Base-by-base conservation (phyloP, 2,888 invertebrate genomes). In the Epistrophe grossulariae region DNA sequence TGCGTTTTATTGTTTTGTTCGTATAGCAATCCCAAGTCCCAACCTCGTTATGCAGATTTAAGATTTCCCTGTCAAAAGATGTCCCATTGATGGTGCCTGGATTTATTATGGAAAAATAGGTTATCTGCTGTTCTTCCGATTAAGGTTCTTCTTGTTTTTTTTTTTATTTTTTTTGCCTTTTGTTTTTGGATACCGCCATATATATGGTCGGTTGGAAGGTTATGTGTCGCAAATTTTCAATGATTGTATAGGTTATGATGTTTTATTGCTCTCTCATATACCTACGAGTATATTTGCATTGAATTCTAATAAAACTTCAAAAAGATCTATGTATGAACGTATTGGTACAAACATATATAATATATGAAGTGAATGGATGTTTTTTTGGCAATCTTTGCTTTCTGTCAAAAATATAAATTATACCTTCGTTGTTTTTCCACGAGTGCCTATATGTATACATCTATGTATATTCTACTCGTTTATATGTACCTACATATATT, bases 1-100 rank as follows among this genome's bases (percentile, higher is more conserved):
- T 81, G 81, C 81, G 81, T 85, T 85, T 85, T 85, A 82, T 85
- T 78, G 82, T 74, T 24, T 71, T 78, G 78, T 64, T 78, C 59
- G 78, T 85, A n/a, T n/a, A 70, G 71, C 78, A 81, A 62, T 43
- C 40, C 40, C 40, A 60, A 78, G 73, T 73, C 38, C 19, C 60
- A 62, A 78, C 78, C 73, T 85, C 78, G 81, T 85, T 81, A 85
- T 73, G 81, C 62, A 74, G 64, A 78, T 81, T 59, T 48, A 64
- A 74, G 81, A 78, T 71, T 79, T 59, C 17, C 73, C 68, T 81
- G 77, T 81, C 70, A 73, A 85, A 85, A 77, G 55, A 72, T 71
- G 52, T 70, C 48, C 50, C 31, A 40, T 11, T 57, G 38, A n/a
- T 31, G 40, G 50, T 38, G 64, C 17, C 74, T 31, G 40, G 57